Evolutionary conservation across 2,113 vertebrate genomes (phyloP), one percentile per base, ranked within the genome.

Genomic region (Leptobrachium leishanense): DNA sequence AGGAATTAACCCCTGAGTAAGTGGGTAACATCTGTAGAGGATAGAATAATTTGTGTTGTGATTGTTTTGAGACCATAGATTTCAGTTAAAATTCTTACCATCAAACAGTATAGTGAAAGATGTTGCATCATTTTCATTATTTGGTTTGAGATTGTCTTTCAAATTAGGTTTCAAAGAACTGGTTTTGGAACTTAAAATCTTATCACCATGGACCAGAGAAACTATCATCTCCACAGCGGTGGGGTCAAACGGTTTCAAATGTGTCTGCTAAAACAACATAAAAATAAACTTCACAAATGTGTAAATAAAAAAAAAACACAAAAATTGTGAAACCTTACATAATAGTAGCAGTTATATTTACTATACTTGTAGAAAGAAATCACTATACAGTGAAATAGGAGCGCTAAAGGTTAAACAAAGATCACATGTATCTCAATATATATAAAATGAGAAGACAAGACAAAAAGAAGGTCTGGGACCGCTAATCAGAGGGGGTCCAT

Each of bases 121-220:
- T 57, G 2, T 40, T 0, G 15, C 5, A 43, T 62, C 59, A 41
- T 50, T 80, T 42, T 42, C 54, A 39, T 65, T 55, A 55, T 42
- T 63, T 41, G 40, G 43, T 43, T 72, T 71, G 50, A 65, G 41
- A n/a, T 72, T 63, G 54, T 72, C n/a, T 43, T 64, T 2, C 67
- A 81, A 8, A 7, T 54, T 43, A 65, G 57, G 72, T 20, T 72
- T 76, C 43, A 74, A 12, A 69, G 66, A 59, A 64, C 68, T 77
- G 9, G 73, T 63, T 65, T 84, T 84, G 13, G 81, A 84, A 62
- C 31, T 5, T 42, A 85, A 64, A 39, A 74, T 77, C 31, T 67
- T 65, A n/a, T 69, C 2, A 10, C 70, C 79, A 68, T 78, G 74
- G 62, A 77, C 68, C 6, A 84, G 20, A 7, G 81, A 85, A 66